Base-by-base conservation (phyloP, 2,113 vertebrate genomes). In the Falco punctatus region DNA sequence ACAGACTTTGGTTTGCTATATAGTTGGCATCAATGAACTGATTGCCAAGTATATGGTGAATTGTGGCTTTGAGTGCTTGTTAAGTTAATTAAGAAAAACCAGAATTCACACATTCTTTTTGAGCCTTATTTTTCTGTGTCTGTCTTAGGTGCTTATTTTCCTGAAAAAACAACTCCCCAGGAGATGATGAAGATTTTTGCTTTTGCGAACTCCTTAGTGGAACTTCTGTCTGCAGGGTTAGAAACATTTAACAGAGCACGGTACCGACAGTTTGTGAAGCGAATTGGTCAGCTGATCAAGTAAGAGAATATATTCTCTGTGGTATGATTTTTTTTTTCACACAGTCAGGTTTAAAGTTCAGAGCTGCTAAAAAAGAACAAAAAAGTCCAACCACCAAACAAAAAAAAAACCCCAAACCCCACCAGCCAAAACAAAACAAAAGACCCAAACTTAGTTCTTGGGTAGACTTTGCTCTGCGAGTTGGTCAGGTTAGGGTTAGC, bases 181-280 rank as follows among this genome's bases (percentile, higher is more conserved):
- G 99, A 99, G 94, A 99, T 99, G 99, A 99, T 99, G 99, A 99
- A 99, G 95, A 98, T 99, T 90, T 99, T 99, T 98, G 99, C 98
- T 24, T 99, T 99, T 94, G 99, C 99, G 14, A 99, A 99, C 52
- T 99, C 99, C 2, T 98, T 99, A 83, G 98, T 99, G 71, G 99
- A 99, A 90, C 97, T 99, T 86, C 97, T 99, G 7, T 98, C 99
- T 40, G 97, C 97, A 6, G 99, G 99, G 4, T 96, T 99, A 49
- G 99, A 99, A 95, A 99, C 99, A 1, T 99, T 99, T 96, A 99
- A 99, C 94, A 98, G 99, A 95, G 99, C 99, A 10, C 98, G 99
- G 15, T 99, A 99, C 92, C 98, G 99, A 70, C 99, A 99, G 96
- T 98, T 99, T 57, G 99, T 99, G 71, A 99, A 99, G 96, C 98